A percentile compares a stretch with the other conserved stretches of the same genome.
Evolutionary conservation across 2,888 invertebrate species (phyloP).

Genomic region (Pelosia muscerda): DNA sequence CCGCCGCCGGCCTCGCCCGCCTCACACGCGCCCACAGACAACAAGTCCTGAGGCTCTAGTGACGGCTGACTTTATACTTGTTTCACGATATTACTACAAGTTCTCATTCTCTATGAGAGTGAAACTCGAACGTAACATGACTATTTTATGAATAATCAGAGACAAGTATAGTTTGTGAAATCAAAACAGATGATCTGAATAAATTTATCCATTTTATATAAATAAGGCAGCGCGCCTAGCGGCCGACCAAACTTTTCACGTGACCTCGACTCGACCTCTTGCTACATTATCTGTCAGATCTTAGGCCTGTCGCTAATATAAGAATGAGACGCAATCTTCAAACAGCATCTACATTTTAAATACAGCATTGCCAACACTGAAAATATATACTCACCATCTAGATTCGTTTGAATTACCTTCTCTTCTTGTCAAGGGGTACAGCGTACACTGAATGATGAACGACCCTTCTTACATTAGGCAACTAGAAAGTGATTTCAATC

Average conservation of each 20-base stretch:
- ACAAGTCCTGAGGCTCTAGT: slow-evolving; percentile 40
- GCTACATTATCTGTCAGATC: neutral
- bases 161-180: neutral
- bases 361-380: neutral
- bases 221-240: slow-evolving; percentile 1
- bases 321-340: neutral
- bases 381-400: neutral
- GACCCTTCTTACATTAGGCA: too few species aligned
- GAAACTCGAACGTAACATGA: neutral
- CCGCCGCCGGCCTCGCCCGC: slow-evolving; percentile 65
- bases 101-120: neutral
- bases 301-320: neutral
- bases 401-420: neutral
- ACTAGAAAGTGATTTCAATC: too few species aligned
- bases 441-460: too few species aligned
- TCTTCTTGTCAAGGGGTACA: neutral
- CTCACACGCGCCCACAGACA: slow-evolving; percentile 48
- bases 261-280: neutral
- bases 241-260: neutral
- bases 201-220: neutral
- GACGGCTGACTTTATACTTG: neutral
- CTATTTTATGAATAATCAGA: neutral
- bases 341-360: neutral
- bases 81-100: neutral
- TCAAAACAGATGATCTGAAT: slow-evolving; percentile 13